Evolutionary conservation across 2,113 vertebrate species (phyloP), one percentile per base, ranked within the genome.

Genomic region (Burhinus oedicnemus): DNA sequence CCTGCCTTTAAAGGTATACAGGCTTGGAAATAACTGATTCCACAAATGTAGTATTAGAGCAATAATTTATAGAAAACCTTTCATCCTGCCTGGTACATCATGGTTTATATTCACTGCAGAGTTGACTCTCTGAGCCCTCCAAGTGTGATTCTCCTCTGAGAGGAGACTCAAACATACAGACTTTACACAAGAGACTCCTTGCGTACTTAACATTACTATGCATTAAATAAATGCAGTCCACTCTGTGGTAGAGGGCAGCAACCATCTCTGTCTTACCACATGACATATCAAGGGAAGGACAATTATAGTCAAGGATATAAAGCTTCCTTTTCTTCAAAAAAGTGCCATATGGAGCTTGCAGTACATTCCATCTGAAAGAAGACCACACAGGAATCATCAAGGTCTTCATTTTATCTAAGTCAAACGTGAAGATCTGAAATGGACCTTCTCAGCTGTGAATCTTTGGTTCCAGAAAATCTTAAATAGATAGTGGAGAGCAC

Each of bases 11-110:
- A 69, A 69, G 14, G 71, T 49, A 7, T 36, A 83, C 12, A 54
- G 51, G 12, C 29, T 86, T 77, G 40, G 71, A 93, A 96, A 93
- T 54, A 92, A 83, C n/a, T 49, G 21, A 15, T 70, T 80, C 32
- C 75, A 80, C 82, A 91, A 94, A 74, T 26, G 19, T 49, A 81
- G 29, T 36, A 14, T 54, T 70, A 80, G 27, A 93, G 38, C 64
- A 95, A 93, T 91, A 94, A 96, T 88, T 95, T 81, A 93, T 82
- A 49, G 40, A 68, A 92, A 89, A 52, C 75, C 84, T 88, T 93
- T 95, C 89, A 88, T 93, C 89, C 95, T 95, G 87, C 89, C 74
- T 88, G 93, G 87, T 51, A 79, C 32, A 4, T 77, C 12, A 7
- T 75, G 34, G 58, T 72, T 85, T 87, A 52, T 76, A 45, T 57